Evolutionary conservation across 2,888 invertebrate species (phyloP).

Genomic region (Chaetoderma sp.): DNA sequence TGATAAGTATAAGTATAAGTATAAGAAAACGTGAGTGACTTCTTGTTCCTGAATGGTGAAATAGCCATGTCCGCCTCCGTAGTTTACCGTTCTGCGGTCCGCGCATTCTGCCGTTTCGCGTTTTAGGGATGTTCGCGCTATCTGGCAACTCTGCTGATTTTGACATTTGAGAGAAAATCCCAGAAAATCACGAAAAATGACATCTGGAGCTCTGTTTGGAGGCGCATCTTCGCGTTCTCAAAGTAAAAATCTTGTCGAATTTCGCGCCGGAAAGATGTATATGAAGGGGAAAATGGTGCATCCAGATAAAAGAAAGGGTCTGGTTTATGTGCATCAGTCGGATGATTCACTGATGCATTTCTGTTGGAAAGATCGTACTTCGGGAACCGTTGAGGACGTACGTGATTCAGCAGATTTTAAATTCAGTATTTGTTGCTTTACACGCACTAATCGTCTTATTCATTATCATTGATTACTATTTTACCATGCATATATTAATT

Average conservation of each 20-base stretch:
- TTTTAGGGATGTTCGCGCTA: background rate
- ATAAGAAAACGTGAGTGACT: no score
- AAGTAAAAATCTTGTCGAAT: conserved; percentile 86
- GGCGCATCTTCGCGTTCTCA: conserved; percentile 80
- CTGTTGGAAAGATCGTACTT: conserved; percentile 98
- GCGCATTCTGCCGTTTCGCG: background rate
- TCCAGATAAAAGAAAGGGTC: conserved; percentile 94
- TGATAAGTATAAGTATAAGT: no score
- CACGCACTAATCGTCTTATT: no score
- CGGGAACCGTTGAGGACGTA: conserved; percentile 92
- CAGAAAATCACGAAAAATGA: no score
- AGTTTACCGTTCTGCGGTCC: no score
- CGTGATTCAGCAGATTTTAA: no score
- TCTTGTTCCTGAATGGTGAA: no score
- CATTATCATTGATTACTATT: no score
- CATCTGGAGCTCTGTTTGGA: conserved; percentile 72
- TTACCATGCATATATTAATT: background rate
- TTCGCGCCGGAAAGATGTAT: conserved; percentile 95
- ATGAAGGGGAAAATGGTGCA: conserved; percentile 86
- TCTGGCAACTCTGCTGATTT: no score
- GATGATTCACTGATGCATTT: conserved; percentile 99
- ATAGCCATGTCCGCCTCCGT: no score
- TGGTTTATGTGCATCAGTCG: conserved; percentile 94
- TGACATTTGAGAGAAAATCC: no score
- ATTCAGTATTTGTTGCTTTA: no score